phyloP scores from a whole-genome alignment of 37 sponge, comb jelly and placozoan species.

The Mnemiopsis leidyi region DNA sequence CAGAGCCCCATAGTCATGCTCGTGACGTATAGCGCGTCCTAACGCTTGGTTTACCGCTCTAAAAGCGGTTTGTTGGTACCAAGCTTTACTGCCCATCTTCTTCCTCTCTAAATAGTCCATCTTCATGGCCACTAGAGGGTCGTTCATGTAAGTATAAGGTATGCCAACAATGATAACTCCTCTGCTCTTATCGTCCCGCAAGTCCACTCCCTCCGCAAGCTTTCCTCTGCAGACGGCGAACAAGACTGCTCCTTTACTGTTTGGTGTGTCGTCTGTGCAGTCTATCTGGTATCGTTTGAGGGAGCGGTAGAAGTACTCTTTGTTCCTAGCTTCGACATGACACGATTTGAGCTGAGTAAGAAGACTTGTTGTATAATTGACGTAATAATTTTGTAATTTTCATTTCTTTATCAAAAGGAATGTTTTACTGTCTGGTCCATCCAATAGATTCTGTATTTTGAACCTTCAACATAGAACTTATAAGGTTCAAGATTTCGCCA shows the following conservation, averaged over 20 bases:
- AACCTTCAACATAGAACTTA: no score
- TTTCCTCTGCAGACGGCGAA: constrained; percentile 53
- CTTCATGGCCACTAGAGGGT: constrained; percentile 20
- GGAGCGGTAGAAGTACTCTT: constrained; percentile 5
- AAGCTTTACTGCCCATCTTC: constrained; percentile 72
- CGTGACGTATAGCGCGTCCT: constrained; percentile 92
- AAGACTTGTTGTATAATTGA: no score
- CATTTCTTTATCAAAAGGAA: no score
- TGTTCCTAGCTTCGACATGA: neutral
- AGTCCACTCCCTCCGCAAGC: constrained; percentile 39
- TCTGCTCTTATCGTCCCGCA: constrained; percentile 7
- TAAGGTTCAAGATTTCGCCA: no score
- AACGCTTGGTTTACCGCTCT: constrained; percentile 97
- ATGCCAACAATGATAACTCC: constrained; percentile 32
- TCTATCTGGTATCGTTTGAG: constrained; percentile 8
- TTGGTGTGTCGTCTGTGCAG: neutral
- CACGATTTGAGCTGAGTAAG: neutral
- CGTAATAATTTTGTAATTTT: no score
- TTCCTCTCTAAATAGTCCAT: neutral
- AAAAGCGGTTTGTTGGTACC: constrained; percentile 94
- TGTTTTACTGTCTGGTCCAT: no score
- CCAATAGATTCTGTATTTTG: no score
- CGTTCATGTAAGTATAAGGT: constrained; percentile 25
- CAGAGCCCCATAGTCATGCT: constrained; percentile 88
- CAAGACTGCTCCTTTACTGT: neutral